Conservation (phyloP, 2,797 vertebrate genomes). For the Pempheris klunzingeri region DNA sequence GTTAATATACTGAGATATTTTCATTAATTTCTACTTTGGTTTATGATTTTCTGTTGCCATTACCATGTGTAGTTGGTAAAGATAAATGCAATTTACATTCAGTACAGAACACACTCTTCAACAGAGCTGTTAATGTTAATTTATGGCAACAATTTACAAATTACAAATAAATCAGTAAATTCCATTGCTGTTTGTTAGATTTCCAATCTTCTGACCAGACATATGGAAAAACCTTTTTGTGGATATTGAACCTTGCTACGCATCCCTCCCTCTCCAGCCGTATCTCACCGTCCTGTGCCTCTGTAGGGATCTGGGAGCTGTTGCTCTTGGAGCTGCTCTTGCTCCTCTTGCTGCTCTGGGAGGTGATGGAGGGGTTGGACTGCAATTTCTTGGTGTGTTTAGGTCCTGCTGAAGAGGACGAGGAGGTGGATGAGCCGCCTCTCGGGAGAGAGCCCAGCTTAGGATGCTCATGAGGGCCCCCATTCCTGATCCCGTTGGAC, state of each 20-base stretch:
- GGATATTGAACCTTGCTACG: not conserved
- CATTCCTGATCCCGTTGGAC: slow-evolving; percentile 78
- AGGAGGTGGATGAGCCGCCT: slow-evolving; percentile 83
- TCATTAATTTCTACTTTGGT: not conserved
- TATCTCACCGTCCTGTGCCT: slow-evolving; percentile 92
- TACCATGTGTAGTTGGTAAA: slow-evolving; percentile 13
- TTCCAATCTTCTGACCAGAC: slow-evolving; percentile 6
- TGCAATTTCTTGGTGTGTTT: slow-evolving; percentile 89
- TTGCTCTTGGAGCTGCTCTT: slow-evolving; percentile 92
- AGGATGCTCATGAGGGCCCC: slow-evolving; percentile 75
- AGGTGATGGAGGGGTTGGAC: slow-evolving; percentile 92
- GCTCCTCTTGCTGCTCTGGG: slow-evolving; percentile 94
- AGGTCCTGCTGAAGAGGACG: slow-evolving; percentile 83
- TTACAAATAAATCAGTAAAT: not conserved
- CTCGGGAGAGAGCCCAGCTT: slow-evolving; percentile 80
- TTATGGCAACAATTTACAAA: not conserved
- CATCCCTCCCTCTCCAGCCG: slow-evolving; percentile 7
- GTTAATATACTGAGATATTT: not conserved
- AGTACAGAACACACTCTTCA: slow-evolving; percentile 6
- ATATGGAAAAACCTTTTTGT: not conserved
- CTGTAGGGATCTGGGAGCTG: slow-evolving; percentile 92
- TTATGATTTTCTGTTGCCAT: slow-evolving; percentile 12
- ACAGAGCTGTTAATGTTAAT: not conserved
- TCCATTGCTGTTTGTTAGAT: not conserved
- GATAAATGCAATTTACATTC: slow-evolving; percentile 5